Evolutionary conservation across 2,797 vertebrate species (phyloP).

Genomic region (Ctenopoma multispine): DNA sequence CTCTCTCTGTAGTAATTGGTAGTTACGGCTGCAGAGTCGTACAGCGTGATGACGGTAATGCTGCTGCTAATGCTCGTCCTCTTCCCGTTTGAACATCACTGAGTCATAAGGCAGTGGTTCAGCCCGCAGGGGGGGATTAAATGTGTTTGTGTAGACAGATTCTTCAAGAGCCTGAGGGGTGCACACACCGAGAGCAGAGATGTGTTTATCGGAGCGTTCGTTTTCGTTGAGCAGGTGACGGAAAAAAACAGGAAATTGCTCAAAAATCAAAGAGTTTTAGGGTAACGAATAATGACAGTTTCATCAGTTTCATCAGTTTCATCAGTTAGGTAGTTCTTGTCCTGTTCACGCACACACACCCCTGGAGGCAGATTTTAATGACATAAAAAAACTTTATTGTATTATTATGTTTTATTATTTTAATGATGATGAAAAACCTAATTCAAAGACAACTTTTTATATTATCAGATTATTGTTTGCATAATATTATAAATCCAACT

Average conservation of each 20-base stretch:
- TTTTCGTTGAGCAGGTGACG: slow-evolving; percentile 34
- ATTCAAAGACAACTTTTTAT: too few relatives aligned
- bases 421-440: too few relatives aligned
- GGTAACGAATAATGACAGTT: rapidly evolving
- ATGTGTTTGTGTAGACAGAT: slow-evolving; percentile 50
- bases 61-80: slow-evolving; percentile 49
- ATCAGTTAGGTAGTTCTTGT: too few relatives aligned
- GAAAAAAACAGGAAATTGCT: not conserved
- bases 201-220: slow-evolving; percentile 26
- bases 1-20: slow-evolving; percentile 55
- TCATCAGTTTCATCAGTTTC: too few relatives aligned
- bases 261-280: not conserved
- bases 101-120: slow-evolving; percentile 40
- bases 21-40: slow-evolving; percentile 37
- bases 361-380: too few relatives aligned
- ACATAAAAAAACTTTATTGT: too few relatives aligned
- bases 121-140: slow-evolving; percentile 29
- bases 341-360: too few relatives aligned
- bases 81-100: slow-evolving; percentile 42
- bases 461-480: too few relatives aligned
- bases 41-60: slow-evolving; percentile 39
- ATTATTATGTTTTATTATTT: too few relatives aligned
- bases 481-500: too few relatives aligned
- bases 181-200: slow-evolving; percentile 25
- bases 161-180: slow-evolving; percentile 12